A percentile compares a stretch with the other conserved stretches of the same genome.
Conservation (phyloP, 2,113 vertebrate genomes). For the Cavia aperea region DNA sequence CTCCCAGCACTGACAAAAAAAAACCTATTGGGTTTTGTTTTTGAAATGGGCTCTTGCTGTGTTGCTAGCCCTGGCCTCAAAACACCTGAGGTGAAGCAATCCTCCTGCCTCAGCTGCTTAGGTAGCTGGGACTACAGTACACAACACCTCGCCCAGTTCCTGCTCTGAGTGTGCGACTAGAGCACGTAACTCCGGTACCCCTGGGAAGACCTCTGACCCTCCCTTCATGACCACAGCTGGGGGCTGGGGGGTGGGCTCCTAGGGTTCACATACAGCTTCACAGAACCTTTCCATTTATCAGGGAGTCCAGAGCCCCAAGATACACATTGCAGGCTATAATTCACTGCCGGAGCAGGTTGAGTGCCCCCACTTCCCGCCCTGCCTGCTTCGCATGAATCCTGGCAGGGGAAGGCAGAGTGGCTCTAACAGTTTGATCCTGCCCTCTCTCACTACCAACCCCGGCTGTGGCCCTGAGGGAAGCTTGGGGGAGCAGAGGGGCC, state of each 20-base stretch:
- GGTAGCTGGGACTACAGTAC: background rate
- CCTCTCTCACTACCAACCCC: background rate
- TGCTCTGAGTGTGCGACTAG: background rate
- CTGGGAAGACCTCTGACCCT: background rate
- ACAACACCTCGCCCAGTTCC: too few relatives aligned
- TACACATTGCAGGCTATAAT: fast-evolving
- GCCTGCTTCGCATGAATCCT: background rate
- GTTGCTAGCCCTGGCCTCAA: background rate
- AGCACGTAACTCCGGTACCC: background rate
- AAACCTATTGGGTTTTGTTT: background rate
- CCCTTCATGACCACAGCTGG: background rate
- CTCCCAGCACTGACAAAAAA: background rate
- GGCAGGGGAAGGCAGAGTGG: background rate
- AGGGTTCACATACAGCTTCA: fast-evolving
- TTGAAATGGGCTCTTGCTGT: background rate
- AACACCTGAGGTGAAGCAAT: background rate
- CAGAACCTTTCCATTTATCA: background rate
- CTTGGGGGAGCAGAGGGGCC: background rate
- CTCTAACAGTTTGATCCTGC: background rate
- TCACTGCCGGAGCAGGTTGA: background rate
- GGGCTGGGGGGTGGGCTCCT: background rate
- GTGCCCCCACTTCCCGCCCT: background rate
- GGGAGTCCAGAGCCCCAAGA: background rate
- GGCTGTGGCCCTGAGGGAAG: background rate
- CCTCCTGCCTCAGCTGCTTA: background rate